Percentiles rank a stretch among this genome's conserved stretches.
Conservation (phyloP, 2,888 invertebrate genomes). For the Patella caerulea region DNA sequence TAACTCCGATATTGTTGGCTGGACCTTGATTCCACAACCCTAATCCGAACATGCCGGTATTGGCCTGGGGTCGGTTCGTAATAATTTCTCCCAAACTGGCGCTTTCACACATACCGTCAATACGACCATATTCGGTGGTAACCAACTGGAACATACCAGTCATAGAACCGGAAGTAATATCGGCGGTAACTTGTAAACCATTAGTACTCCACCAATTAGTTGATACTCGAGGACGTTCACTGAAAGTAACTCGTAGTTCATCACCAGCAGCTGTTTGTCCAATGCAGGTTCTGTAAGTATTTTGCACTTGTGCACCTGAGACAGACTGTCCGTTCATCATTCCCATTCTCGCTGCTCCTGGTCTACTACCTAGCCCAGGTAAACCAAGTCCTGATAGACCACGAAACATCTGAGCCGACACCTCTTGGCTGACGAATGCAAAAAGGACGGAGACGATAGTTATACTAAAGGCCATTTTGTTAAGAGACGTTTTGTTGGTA, state of each 20-base stretch:
- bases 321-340: too few species aligned
- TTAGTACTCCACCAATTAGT: background rate
- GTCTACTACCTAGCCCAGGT: too few species aligned
- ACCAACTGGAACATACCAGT: background rate
- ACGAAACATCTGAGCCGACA: too few species aligned
- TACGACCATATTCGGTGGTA: background rate
- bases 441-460: too few species aligned
- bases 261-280: constrained; percentile 6
- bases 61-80: background rate
- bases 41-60: background rate
- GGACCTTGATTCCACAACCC: background rate
- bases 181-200: background rate
- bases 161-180: background rate
- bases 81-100: background rate
- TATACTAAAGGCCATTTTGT: too few species aligned
- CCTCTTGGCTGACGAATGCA: too few species aligned
- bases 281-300: background rate
- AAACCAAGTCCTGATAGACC: too few species aligned
- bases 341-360: too few species aligned
- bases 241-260: background rate
- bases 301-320: background rate
- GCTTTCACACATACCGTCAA: constrained; percentile 8
- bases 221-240: background rate
- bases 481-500: too few species aligned
- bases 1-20: background rate